Evolutionary conservation across 2,888 invertebrate species (phyloP).

Genomic region (Andrena hattorfiana): DNA sequence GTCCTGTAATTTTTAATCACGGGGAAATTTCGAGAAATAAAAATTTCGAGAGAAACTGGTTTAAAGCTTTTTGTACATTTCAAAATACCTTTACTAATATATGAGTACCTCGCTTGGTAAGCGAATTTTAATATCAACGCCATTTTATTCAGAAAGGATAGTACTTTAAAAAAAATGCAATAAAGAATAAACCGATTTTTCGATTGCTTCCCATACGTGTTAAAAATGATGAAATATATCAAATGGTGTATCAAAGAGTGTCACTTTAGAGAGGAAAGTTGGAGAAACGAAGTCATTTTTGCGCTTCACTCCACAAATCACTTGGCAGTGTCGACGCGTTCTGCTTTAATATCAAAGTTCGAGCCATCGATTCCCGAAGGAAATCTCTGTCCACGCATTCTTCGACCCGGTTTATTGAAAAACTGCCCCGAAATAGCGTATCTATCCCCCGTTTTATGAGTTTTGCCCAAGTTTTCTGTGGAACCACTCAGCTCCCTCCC

Average conservation of each 20-base stretch:
- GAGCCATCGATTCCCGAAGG: constrained; percentile 19
- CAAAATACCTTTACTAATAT: too few species aligned
- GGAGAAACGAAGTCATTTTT: neutral
- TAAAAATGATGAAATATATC: too few species aligned
- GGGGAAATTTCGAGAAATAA: too few species aligned
- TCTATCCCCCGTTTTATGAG: neutral
- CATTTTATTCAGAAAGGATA: too few species aligned
- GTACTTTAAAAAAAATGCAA: too few species aligned
- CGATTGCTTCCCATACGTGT: too few species aligned
- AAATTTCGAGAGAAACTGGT: too few species aligned
- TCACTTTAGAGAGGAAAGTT: neutral
- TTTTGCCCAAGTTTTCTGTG: neutral
- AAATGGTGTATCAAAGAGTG: neutral
- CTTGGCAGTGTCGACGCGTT: constrained; percentile 1
- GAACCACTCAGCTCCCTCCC: neutral
- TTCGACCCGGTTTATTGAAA: neutral
- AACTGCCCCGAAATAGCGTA: neutral
- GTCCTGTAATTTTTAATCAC: too few species aligned
- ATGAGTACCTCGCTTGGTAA: too few species aligned
- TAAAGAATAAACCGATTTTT: too few species aligned
- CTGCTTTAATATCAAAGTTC: constrained; percentile 14
- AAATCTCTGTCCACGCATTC: constrained; percentile 13
- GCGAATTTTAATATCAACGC: too few species aligned
- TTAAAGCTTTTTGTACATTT: too few species aligned
- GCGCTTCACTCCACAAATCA: neutral